Base-by-base conservation (phyloP, 2,797 vertebrate genomes). In the Anguilla anguilla region DNA sequence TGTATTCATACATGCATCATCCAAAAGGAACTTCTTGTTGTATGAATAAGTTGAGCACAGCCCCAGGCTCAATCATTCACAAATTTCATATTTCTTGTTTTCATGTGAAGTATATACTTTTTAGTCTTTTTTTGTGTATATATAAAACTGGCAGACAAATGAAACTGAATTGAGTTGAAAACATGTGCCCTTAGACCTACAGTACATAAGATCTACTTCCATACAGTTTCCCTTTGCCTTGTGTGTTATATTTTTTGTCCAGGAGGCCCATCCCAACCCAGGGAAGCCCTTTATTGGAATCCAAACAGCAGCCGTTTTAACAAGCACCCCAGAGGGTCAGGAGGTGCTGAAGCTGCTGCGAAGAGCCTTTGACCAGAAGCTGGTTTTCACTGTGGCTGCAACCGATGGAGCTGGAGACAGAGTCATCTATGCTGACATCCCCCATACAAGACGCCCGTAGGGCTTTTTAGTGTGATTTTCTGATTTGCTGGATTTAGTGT, bases 261-360 rank as follows among this genome's bases (percentile, higher is more conserved):
- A 77, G 72, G 72, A 39, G 72, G 72, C 72, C 72, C 72, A 77
- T 77, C 72, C 35, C 72, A 77, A 77, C 22, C 72, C 72, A 77
- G 72, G 72, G 28, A 77, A 15, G 35, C 31, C 72, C 72, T 77
- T 77, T 77, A 43, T 11, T 77, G 72, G 72, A 77, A 39, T 77
- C 67, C 35, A 77, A 2, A 17, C 11, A 57, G 0, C 19, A 11
- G 9, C 7, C 7, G 17, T 3, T 10, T 77, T 77, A 77, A 35
- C 72, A 72, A 0, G 35, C 5, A 28, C 0, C 61, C 1, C 0
- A 11, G n/a, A 35, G 69, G 72, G 35, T 11, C 11, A 17, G 28
- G 35, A 13, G 11, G 35, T 77, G 72, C 72, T 77, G 72, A 13
- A 19, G 72, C 35, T 77, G 31, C 72, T 77, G 72, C 1, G 17